Base-by-base conservation (phyloP, 2,113 vertebrate species). In the Microtus oregoni region DNA sequence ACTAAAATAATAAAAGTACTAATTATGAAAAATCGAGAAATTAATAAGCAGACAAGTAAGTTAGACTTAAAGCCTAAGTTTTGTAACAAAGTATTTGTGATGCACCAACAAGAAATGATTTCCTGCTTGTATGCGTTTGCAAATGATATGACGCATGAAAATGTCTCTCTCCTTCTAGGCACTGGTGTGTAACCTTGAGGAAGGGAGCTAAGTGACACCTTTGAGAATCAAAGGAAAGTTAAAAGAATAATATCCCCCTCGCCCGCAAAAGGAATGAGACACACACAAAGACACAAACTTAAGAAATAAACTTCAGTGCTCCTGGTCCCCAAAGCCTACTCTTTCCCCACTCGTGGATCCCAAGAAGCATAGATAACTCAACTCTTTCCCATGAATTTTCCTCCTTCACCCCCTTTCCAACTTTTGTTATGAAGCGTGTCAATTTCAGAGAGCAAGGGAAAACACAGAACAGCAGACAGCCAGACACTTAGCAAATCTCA, bases 1-100 rank as follows among this genome's bases (percentile, higher is more conserved):
- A 87, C 44, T 75, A 35, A 35, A 77, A 90, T 85, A 82, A n/a
- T 32, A 73, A 92, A 96, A 95, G 67, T n/a, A 81, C 38, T 72
- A 88, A 67, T 78, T 78, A 76, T 82, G 14, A 89, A 91, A 89
- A 58, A 7, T 26, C 12, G 9, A 38, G 19, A 82, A 82, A 82
- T 58, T 58, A 91, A 88, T 82, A 91, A 79, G 81, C 0, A 72
- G 47, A 19, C 73, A 15, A 76, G 11, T 78, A 52, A 70, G 44
- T 88, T 79, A 65, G 55, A 76, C 44, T 79, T 91, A 75, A 47
- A 87, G 73, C 44, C 55, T 65, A 91, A 85, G 79, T 89, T 94
- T 92, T 58, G 20, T n/a, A 76, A 52, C 63, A 63, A 95, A 90
- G 30, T 67, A 58, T 44, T 81, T 52, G 30, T 55, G 68, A 89